Evolutionary conservation across 2,888 invertebrate species (phyloP).

Genomic region (Tanypteryx hageni): DNA sequence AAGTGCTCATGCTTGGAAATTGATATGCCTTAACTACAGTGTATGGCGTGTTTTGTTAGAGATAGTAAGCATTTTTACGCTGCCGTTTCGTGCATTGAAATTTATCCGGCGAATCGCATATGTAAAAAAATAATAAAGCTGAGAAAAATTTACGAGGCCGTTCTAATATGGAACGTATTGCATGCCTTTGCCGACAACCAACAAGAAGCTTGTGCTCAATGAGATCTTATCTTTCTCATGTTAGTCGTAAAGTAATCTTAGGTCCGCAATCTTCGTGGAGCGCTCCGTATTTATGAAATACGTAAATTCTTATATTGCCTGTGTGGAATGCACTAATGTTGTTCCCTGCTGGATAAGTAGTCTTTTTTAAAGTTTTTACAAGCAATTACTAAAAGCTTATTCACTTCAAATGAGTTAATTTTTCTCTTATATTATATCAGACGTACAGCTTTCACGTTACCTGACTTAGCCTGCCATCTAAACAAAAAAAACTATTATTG

Average conservation of each 20-base stretch:
- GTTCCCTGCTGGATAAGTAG: background rate
- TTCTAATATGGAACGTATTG: background rate
- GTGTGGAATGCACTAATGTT: background rate
- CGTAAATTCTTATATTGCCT: constrained; percentile 19
- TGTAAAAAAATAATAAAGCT: background rate
- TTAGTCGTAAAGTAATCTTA: constrained; percentile 47
- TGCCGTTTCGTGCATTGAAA: too few species aligned
- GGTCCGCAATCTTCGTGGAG: constrained; percentile 8
- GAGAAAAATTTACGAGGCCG: constrained; percentile 31
- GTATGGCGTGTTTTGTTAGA: too few species aligned
- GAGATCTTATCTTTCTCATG: constrained; percentile 5
- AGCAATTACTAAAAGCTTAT: background rate
- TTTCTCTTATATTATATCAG: too few species aligned
- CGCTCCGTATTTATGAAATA: constrained; percentile 33
- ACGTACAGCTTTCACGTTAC: background rate
- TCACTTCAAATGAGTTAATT: background rate
- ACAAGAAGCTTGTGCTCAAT: background rate
- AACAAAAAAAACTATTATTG: background rate
- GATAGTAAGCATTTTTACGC: too few species aligned
- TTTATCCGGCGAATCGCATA: too few species aligned
- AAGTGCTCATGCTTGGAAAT: too few species aligned
- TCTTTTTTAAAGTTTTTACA: constrained; percentile 3
- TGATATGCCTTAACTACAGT: too few species aligned
- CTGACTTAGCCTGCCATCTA: background rate
- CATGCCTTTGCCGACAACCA: constrained; percentile 23